Percentiles rank a stretch among this genome's conserved stretches.
Evolutionary conservation across 2,797 vertebrate species (phyloP).

Genomic region (Anguilla marmorata): DNA sequence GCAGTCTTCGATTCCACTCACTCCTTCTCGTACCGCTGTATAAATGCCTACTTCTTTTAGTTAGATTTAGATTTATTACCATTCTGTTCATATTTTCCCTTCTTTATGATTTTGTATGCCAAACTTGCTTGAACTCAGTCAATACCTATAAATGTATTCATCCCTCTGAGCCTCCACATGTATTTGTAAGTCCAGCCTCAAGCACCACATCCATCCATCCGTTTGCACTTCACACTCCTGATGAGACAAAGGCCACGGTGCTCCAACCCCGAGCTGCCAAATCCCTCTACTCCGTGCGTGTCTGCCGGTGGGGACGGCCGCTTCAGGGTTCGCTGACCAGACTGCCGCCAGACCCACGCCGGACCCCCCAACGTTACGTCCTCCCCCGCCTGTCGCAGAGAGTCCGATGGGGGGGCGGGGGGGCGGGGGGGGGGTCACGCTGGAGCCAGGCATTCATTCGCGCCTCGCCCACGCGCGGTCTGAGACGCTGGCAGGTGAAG

Average conservation of each 20-base stretch:
- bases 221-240: conserved; percentile 41
- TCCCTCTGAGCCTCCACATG: background rate
- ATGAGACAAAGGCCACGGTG: conserved; percentile 46
- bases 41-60: background rate
- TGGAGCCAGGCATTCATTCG: conserved; percentile 44
- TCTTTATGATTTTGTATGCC: background rate
- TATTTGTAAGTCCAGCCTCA: background rate
- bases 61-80: background rate
- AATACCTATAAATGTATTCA: background rate
- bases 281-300: background rate
- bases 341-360: background rate
- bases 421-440: conserved; percentile 38
- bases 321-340: background rate
- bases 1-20: background rate
- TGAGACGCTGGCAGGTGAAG: conserved; percentile 35
- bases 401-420: background rate
- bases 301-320: background rate
- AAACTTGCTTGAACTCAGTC: background rate
- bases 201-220: conserved; percentile 20
- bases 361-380: background rate
- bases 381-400: background rate
- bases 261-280: conserved; percentile 12
- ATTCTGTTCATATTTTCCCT: background rate
- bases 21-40: background rate
- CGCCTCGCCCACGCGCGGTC: conserved; percentile 51